phyloP scores from a whole-genome alignment of 2,113 vertebrate species.

The Nycticorax nycticorax region DNA sequence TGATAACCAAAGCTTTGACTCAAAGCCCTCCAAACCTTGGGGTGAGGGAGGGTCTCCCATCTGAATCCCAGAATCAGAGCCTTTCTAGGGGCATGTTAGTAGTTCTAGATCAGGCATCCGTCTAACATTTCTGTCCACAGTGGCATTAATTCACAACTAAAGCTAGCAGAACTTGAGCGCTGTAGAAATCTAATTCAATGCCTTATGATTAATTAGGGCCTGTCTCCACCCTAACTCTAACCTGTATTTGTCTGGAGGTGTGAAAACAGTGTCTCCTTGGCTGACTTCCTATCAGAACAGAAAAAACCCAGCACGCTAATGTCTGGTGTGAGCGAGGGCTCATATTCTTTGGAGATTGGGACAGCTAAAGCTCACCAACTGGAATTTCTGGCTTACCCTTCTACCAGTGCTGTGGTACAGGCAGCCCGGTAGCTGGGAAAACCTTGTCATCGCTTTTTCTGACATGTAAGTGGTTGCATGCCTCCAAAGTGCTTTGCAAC shows the following conservation, averaged over 20 bases:
- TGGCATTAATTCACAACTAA: not conserved
- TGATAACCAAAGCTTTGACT: not conserved
- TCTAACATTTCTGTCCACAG: not conserved
- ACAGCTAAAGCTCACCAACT: not conserved
- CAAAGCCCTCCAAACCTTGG: not conserved
- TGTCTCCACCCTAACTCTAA: not conserved
- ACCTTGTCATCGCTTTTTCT: not conserved
- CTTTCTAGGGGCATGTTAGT: not conserved
- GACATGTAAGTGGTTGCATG: not conserved
- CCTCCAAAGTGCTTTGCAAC: not conserved
- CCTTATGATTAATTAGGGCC: not conserved
- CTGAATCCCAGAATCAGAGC: not conserved
- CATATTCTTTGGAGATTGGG: not conserved
- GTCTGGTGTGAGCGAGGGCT: not conserved
- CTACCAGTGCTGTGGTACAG: not conserved
- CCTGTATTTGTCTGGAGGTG: not conserved
- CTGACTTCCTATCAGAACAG: not conserved
- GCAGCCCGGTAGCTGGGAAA: not conserved
- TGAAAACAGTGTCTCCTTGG: not conserved
- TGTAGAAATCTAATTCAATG: not conserved
- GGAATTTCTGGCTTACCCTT: constrained; percentile 10
- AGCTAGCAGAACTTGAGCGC: not conserved
- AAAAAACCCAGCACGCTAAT: not conserved
- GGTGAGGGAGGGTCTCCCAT: not conserved
- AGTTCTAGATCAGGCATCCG: not conserved